A percentile compares a stretch with the other conserved stretches of the same genome.
Conservation (phyloP, 2,888 invertebrate genomes). For the Meloe dianella region DNA sequence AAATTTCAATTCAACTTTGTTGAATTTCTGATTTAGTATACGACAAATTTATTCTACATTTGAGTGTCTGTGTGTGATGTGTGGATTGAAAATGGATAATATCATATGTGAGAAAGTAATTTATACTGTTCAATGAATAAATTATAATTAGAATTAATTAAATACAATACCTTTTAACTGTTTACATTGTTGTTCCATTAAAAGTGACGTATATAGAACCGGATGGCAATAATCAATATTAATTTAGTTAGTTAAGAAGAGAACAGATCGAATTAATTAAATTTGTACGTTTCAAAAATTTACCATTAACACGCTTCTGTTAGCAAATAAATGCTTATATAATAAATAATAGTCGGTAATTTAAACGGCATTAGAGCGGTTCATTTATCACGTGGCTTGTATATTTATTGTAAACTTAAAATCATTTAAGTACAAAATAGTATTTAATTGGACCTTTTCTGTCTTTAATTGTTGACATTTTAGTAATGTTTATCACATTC, state of each 20-base stretch:
- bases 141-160: conserved; percentile 18
- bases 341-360: conserved; percentile 42
- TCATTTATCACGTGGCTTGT: conserved; percentile 42
- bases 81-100: background rate
- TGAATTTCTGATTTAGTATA: conserved; percentile 6
- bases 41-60: background rate
- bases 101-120: background rate
- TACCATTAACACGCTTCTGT: conserved; percentile 19
- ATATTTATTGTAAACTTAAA: conserved; percentile 43
- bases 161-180: background rate
- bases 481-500: conserved; percentile 43
- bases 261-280: conserved; percentile 28
- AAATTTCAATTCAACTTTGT: conserved; percentile 10
- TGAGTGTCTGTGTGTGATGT: background rate
- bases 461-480: conserved; percentile 38
- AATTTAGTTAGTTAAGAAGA: conserved; percentile 23
- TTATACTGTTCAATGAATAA: conserved; percentile 6
- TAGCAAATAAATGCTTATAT: conserved; percentile 32
- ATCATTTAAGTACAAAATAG: conserved; percentile 39
- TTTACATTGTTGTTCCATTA: background rate
- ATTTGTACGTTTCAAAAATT: conserved; percentile 23
- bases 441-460: conserved; percentile 43
- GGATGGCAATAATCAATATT: conserved; percentile 27
- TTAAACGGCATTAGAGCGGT: conserved; percentile 41
- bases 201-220: background rate